Base-by-base conservation (phyloP, 2,797 vertebrate species). In the Acanthis flammea region DNA sequence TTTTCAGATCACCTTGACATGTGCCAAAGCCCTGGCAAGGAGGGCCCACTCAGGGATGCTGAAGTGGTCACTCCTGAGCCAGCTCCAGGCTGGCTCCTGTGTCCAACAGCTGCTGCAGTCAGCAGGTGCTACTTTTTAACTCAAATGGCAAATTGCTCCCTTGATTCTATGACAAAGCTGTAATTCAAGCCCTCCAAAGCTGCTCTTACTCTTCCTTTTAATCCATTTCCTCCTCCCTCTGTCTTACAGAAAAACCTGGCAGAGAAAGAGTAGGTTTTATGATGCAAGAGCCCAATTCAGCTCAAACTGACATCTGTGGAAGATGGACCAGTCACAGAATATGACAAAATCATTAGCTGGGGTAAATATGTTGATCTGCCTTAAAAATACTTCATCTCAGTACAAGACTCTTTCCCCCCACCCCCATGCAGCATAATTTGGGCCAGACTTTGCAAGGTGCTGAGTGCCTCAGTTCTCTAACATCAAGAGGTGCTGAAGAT, bases 401-500 rank as follows among this genome's bases (percentile, higher is more conserved):
- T 41, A 70, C 55, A 57, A 58, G 70, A 60, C 67, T 44, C 62
- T 89, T 77, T 65, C 44, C 42, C 60, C 58, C 61, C 17, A 57
- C 10, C 31, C 72, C 73, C 42, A n/a, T 93, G 94, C 94, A 96
- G 94, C 84, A 92, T 93, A 91, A 95, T 89, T 88, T 90, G 94
- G 91, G 92, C 91, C 94, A 86, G 87, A 94, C 85, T 83, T 94
- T 91, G 91, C 95, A 94, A 96, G 95, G 95, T 93, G 94, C 96
- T 45, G 65, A 94, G 95, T 93, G 86, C 94, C 91, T 97, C 89
- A 54, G 85, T 77, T 95, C 62, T 91, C 81, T 78, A 77, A 83
- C 37, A 86, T 79, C 58, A 73, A 86, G 92, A 96, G 80, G 57
- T 92, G 92, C 85, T 83, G 79, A 95, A 68, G 62, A 95, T 91